Conservation (phyloP, 2,113 vertebrate species). For the Hylia prasina region DNA sequence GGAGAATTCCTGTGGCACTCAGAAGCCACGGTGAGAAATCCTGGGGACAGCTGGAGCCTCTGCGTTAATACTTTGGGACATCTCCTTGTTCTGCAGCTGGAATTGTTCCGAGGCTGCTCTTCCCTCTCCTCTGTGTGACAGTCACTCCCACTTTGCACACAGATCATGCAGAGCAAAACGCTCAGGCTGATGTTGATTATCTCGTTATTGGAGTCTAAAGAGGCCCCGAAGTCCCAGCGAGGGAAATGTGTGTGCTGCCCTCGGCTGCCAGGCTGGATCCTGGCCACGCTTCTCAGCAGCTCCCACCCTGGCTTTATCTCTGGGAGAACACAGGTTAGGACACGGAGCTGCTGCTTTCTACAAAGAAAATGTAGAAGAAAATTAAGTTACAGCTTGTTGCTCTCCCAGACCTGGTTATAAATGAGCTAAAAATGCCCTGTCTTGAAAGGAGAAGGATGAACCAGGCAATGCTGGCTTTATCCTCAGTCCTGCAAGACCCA, state of each 20-base stretch:
- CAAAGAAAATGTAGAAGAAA: neutral
- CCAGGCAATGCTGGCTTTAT: neutral
- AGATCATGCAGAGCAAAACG: neutral
- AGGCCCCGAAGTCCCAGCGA: conserved; percentile 12
- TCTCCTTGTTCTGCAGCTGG: neutral
- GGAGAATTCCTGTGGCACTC: neutral
- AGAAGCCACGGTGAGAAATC: neutral
- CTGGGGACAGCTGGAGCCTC: neutral
- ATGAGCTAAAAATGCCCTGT: neutral
- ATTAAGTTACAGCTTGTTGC: neutral
- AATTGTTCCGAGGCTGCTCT: neutral
- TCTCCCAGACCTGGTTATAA: neutral
- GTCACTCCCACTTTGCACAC: neutral
- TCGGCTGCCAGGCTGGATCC: neutral
- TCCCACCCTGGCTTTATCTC: neutral
- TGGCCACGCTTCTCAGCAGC: neutral
- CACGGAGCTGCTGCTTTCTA: neutral
- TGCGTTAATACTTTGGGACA: neutral
- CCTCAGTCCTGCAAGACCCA: neutral
- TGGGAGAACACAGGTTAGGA: neutral
- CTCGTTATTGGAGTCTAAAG: conserved; percentile 6
- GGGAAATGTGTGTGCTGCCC: neutral
- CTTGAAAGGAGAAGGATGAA: neutral
- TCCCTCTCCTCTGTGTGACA: neutral
- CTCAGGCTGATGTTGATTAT: neutral